Base-by-base conservation (phyloP, 2,888 invertebrate species). In the Busseola fusca region DNA sequence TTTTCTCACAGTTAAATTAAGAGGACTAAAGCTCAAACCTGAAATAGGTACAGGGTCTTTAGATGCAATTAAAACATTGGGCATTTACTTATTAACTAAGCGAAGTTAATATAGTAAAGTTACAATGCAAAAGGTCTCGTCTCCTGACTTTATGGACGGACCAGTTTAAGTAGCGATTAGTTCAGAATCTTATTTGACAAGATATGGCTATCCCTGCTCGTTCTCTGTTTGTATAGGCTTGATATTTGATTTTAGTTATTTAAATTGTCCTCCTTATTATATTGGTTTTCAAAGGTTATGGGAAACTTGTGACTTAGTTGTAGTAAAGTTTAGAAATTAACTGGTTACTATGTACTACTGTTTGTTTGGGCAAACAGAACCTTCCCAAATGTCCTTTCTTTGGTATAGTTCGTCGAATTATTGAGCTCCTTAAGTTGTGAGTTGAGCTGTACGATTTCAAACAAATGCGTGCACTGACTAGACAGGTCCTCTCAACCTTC, bases 151-250 rank as follows among this genome's bases (percentile, higher is more conserved):
- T 70, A 78, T 56, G 63, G 48, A 27, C 50, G 66, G 74, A 48
- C 30, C 57, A 37, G 12, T 16, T 10, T 40, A 66, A 72, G 56
- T 63, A 42, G 54, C 77, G 10, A 84, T 83, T 65, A 74, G 0
- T 83, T 82, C 16, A 10, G 25, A 27, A 82, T n/a, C n/a, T 80
- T 83, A 83, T 80, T 74, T 56, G 83, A 84, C 80, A 84, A 45
- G 65, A 25, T 56, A 71, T 37, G 54, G 50, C 52, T 34, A 63
- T 45, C 72, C 42, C 63, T 68, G 66, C 25, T 57, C 62, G 18
- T 34, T 64, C 7, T 59, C 27, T 69, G 34, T 69, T 69, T 74
- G 58, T n/a, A 25, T 50, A 45, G 34, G 52, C 65, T 14, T 69
- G 30, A 69, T 69, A 82, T 76, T 84, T 64, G 66, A 80, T 63